Base-by-base conservation (phyloP, 1,140 invertebrate genomes). In the Charaxes varanes region DNA sequence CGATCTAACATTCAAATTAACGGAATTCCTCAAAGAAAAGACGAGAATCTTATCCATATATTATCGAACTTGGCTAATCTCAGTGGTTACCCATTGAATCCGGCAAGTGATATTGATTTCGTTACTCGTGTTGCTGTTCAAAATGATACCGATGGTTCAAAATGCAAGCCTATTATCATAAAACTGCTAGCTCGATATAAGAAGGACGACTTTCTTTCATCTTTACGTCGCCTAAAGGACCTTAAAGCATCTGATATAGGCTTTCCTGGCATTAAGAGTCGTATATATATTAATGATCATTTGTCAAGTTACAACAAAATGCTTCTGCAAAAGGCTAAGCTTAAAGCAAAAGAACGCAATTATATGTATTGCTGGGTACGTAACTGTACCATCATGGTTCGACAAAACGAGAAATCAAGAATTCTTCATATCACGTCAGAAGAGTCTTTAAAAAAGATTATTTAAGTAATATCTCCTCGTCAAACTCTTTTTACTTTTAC, bases 321-420 rank as follows among this genome's bases (percentile, higher is more conserved):
- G 11, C 10, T 43, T 4, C 13, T 43, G 3, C 10, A 21, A 10
- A 17, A 28, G 6, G 31, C 41, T 6, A 34, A 35, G 24, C 16
- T 6, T 2, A 27, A 10, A 12, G 24, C 31, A 3, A 34, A 28
- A 24, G 41, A 43, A 28, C 34, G 28, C 10, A 16, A 12, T 13
- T 43, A 35, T 19, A 14, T 4, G 2, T 34, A 18, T 6, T 35
- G 31, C 6, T 43, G 41, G 41, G 41, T 43, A 21, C 31, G 23
- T 7, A 42, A 42, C 17, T 42, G 40, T 6, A 34, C 22, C 1
- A 22, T 42, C 12, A 42, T 42, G 40, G 31, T 42, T 13, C 5
- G 40, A 6, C 30, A 28, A 15, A 34, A 26, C 3, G 40, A 34
- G 8, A 32, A 17, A 8, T 28, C 31, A 2, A 12, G 18, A 8